Conservation (phyloP, 2,888 invertebrate genomes). For the Ochlodes sylvanus region DNA sequence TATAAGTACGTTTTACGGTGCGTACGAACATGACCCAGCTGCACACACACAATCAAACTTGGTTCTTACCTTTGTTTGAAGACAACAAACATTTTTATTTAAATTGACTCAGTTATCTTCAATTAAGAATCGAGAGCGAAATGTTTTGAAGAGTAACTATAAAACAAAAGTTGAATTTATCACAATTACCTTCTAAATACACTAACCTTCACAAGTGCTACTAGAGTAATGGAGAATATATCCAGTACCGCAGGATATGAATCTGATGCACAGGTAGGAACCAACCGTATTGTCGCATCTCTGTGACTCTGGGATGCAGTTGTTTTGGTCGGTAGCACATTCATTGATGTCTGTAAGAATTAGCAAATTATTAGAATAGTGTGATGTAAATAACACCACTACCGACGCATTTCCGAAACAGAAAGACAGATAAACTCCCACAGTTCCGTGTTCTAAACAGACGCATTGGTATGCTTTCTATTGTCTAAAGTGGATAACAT, state of each 20-base stretch:
- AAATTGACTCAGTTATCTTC: no score
- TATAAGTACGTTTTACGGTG: no score
- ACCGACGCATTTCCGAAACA: background rate
- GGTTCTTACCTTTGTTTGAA: no score
- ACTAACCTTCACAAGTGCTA: slow-evolving; percentile 94
- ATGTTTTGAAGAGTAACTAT: background rate
- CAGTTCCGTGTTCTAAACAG: no score
- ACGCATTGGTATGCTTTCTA: no score
- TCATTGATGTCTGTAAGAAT: slow-evolving; percentile 89
- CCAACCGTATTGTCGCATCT: slow-evolving; percentile 96
- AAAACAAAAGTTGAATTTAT: background rate
- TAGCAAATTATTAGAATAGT: background rate
- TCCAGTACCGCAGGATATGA: slow-evolving; percentile 97
- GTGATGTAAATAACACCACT: no score
- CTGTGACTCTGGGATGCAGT: slow-evolving; percentile 88
- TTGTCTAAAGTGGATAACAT: no score
- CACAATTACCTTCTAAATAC: slow-evolving; percentile 87
- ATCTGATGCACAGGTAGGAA: slow-evolving; percentile 93
- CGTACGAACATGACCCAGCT: no score
- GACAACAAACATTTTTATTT: no score
- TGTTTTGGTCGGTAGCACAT: slow-evolving; percentile 90
- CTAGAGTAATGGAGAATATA: slow-evolving; percentile 96
- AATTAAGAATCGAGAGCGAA: background rate
- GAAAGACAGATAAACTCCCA: no score
- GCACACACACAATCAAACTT: no score